Base-by-base conservation (phyloP, 2,888 invertebrate species). In the Neria commutata region DNA sequence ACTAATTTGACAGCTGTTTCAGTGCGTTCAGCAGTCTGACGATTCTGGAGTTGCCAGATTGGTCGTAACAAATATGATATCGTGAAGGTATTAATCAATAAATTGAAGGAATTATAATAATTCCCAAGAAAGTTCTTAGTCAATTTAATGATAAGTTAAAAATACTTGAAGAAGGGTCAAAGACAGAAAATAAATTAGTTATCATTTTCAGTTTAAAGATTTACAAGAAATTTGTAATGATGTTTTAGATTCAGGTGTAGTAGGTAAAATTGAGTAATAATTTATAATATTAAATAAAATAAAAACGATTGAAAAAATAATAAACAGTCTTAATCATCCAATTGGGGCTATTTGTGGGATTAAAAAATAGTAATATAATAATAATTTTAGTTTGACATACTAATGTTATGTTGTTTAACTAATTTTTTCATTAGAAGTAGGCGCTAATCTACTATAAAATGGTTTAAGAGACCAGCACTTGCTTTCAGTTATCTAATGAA, bases 391-490 rank as follows among this genome's bases (percentile, higher is more conserved):
- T 83, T 84, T 88, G 88, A 89, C 87, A 87, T 84, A 83, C 84
- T 87, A 86, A 84, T 82, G 83, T 86, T 86, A 84, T 85, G 69
- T n/a, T n/a, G 1, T 73, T 85, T 83, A 85, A 84, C 81, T 83
- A 84, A 83, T 81, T 79, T 79, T 73, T 69, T 84, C 85, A 86
- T 85, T 86, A 86, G 84, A 86, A 86, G 85, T 86, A 87, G 74
- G 64, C 82, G 84, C 83, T 85, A 86, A 81, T 80, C 83, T 86
- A 87, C 85, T 86, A 87, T 87, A 68, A 78, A 75, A 72, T 86
- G 86, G 84, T 87, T 88, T 88, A 88, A 88, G 86, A 88, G 87
- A 87, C 85, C 86, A 87, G 58, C 84, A 86, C 87, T 87, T 87
- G 82, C 84, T 85, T 86, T 88, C 87, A 87, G 87, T 84, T 86